These are phyloP conservation scores for Embiotoca jacksoni DNA, from an alignment of 2,113 vertebrate genomes.

Conservation along the genomic window DNA sequence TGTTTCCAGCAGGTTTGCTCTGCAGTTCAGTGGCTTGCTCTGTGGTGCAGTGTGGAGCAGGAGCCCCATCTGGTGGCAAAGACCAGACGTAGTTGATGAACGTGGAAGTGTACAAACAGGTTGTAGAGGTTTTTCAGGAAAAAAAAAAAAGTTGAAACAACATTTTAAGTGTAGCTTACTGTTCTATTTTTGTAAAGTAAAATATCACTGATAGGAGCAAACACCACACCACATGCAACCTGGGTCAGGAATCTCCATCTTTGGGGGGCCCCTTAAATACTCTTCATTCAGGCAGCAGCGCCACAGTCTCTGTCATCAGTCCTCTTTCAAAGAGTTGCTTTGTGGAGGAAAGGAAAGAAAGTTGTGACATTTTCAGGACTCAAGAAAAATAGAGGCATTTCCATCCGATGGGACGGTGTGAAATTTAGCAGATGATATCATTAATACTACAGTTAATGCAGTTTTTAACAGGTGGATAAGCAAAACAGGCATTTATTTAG, in stretches of 20 bases:
- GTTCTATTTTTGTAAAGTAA: background rate
- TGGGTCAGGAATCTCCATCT: conserved; percentile 14
- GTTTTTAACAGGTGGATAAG: background rate
- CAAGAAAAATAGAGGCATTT: background rate
- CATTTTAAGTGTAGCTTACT: no score
- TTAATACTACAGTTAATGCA: background rate
- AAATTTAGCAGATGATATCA: background rate
- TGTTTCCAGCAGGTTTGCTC: background rate
- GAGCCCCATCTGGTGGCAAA: conserved; percentile 77
- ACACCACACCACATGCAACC: conserved; percentile 1
- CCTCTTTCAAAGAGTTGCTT: conserved; percentile 10
- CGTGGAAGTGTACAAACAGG: background rate
- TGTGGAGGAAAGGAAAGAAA: conserved; percentile 9
- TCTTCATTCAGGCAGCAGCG: conserved; percentile 50
- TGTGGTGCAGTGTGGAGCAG: conserved; percentile 40
- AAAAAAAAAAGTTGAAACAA: no score
- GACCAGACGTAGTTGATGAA: background rate
- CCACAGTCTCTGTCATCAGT: conserved; percentile 1
- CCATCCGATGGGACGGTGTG: background rate
- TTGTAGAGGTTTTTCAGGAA: background rate
- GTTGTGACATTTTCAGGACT: background rate
- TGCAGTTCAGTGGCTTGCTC: background rate
- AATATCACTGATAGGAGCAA: background rate
- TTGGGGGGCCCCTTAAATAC: conserved; percentile 33
- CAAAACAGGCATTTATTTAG: background rate